Percentiles rank a stretch among this genome's conserved stretches.
phyloP scores from a whole-genome alignment of 1,140 invertebrate species.

The Tetramorium parvispinum region DNA sequence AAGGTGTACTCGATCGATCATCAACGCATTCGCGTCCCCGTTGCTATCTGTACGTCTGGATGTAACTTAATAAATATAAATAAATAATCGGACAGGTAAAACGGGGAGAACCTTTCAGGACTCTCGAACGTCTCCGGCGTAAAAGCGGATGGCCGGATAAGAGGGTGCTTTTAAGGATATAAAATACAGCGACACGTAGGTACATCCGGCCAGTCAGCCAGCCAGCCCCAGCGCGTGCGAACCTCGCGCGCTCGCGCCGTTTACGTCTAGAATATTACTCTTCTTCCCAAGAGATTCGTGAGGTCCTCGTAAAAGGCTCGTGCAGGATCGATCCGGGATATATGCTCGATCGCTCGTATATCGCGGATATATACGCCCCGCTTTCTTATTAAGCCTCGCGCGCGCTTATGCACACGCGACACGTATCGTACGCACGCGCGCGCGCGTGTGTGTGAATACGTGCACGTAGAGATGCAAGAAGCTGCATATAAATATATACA shows the following conservation, averaged over 20 bases:
- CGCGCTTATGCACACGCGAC: background rate
- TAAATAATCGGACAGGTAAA: conserved; percentile 55
- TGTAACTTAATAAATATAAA: conserved; percentile 56
- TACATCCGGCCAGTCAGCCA: conserved; percentile 55
- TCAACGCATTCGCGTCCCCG: background rate
- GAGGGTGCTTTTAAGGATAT: conserved; percentile 73
- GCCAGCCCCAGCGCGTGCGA: conserved; percentile 44
- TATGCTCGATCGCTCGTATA: conserved; percentile 48
- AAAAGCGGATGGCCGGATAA: conserved; percentile 62
- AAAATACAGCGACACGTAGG: conserved; percentile 72
- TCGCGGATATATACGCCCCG: conserved; percentile 15
- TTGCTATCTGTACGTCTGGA: background rate
- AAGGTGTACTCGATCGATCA: conserved; percentile 14
- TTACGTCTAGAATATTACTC: conserved; percentile 49
- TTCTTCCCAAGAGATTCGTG: conserved; percentile 44
- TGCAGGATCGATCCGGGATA: conserved; percentile 30
- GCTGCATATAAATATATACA: conserved; percentile 9
- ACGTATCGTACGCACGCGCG: background rate
- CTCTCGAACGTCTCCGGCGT: conserved; percentile 56
- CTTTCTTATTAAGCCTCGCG: conserved; percentile 52
- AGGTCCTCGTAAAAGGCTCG: conserved; percentile 48
- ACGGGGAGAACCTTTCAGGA: conserved; percentile 60
- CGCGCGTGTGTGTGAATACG: background rate
- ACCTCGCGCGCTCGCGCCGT: conserved; percentile 5
- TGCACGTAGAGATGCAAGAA: background rate